A percentile compares a stretch with the other conserved stretches of the same genome.
phyloP scores from a whole-genome alignment of 2,797 vertebrate species.

The Coccyzus lansbergi region DNA sequence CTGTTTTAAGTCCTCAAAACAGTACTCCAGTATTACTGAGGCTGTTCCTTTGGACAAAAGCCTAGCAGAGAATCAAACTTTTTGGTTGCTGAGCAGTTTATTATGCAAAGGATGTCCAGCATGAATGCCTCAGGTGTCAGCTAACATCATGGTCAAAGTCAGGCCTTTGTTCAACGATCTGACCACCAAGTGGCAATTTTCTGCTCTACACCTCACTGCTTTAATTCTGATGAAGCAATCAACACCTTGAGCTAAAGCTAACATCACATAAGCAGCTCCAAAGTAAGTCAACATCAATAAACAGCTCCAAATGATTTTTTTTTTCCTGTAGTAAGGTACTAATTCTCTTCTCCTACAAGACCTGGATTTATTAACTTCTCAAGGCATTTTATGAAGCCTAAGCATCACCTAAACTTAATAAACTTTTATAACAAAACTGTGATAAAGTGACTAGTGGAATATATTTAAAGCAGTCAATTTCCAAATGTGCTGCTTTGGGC shows the following conservation, averaged over 20 bases:
- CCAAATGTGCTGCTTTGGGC: background rate
- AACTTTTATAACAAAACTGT: background rate
- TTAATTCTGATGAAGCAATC: background rate
- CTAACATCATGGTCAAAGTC: background rate
- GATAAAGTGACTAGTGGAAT: background rate
- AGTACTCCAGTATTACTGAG: background rate
- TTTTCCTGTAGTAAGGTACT: background rate
- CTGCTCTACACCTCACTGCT: background rate
- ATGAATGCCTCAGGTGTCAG: background rate
- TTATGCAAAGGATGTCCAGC: background rate
- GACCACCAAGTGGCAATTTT: background rate
- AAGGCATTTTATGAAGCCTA: background rate
- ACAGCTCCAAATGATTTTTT: background rate
- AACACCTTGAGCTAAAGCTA: background rate
- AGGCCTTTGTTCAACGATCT: background rate
- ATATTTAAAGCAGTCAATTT: background rate
- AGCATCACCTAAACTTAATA: background rate
- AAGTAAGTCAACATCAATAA: background rate
- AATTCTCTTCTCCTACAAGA: background rate
- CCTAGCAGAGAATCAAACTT: background rate
- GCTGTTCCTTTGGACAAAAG: background rate
- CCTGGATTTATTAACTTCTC: slow-evolving; percentile 11
- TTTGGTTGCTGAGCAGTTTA: background rate
- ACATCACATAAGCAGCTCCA: background rate
- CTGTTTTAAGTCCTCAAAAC: background rate